These are phyloP conservation scores for Accipiter cooperii DNA, from an alignment of 2,113 vertebrate genomes.

Conservation along the genomic window DNA sequence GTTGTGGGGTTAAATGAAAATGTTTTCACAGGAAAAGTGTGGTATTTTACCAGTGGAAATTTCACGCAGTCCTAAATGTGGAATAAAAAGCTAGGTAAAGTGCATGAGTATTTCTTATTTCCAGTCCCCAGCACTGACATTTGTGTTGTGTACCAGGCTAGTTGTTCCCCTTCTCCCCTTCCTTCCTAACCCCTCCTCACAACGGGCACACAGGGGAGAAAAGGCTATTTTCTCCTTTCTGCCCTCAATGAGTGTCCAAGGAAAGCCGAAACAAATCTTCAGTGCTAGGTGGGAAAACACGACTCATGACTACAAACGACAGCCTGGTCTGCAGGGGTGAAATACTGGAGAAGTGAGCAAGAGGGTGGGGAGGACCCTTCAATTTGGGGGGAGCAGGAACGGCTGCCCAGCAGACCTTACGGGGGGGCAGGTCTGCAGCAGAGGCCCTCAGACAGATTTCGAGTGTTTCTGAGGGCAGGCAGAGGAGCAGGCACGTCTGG, in stretches of 20 bases:
- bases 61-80: background rate
- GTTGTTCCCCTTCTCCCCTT: background rate
- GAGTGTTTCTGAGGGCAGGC: background rate
- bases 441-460: background rate
- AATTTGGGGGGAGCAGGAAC: background rate
- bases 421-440: background rate
- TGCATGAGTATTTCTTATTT: background rate
- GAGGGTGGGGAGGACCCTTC: background rate
- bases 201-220: background rate
- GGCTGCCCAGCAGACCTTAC: background rate
- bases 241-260: background rate
- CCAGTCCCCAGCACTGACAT: background rate
- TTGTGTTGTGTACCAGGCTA: background rate
- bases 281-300: background rate
- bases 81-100: background rate
- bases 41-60: background rate
- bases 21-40: background rate
- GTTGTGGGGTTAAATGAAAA: background rate
- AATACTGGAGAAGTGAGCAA: background rate
- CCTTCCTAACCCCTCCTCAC: background rate
- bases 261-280: background rate
- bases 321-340: background rate
- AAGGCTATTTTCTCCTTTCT: background rate
- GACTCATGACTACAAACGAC: background rate
- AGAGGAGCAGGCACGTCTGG: background rate